Base-by-base conservation (phyloP, 2,797 vertebrate genomes). In the Hipposideros larvatus region DNA sequence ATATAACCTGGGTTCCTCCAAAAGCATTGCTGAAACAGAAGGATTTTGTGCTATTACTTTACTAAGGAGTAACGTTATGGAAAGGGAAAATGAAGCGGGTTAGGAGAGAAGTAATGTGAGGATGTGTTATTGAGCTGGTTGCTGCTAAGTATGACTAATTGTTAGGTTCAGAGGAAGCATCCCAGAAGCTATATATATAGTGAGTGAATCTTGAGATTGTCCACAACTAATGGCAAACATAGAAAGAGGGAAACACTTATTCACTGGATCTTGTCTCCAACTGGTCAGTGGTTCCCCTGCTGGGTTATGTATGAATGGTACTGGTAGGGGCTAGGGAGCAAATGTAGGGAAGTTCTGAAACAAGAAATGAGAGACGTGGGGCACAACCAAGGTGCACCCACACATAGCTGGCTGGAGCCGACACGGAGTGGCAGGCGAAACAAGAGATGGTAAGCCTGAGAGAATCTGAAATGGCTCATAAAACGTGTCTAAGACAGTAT, bases 391-490 rank as follows among this genome's bases (percentile, higher is more conserved):
- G 15, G n/a, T 53, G 19, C 4, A 82, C 48, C 26, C 68, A 26
- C 37, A 74, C 16, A n/a, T 18, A 57, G 46, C 8, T 90, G 51
- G 24, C 55, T n/a, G 28, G 22, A 6, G 4, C 31, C 34, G 51
- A 37, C 0, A 92, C 71, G n/a, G 21, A 61, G 46, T 71, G 46
- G 46, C 28, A 71, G 63, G 31, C 68, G 53, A 53, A 84, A 89
- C 11, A 82, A 87, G 65, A 92, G 57, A 63, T 66, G 28, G 11
- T 14, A 41, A 83, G 51, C 28, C n/a, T 73, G 37, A 75, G 55
- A 78, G n/a, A 57, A 73, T 89, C 37, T 93, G 65, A 85, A 90
- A 51, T 84, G 34, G 7, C 34, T 88, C 28, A 83, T 31, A 84
- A 83, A 88, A 41, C 7, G 5, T 28, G 21, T 68, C 71, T 73